Base-by-base conservation (phyloP, 2,888 invertebrate genomes). In the Philhelius pedissequus region DNA sequence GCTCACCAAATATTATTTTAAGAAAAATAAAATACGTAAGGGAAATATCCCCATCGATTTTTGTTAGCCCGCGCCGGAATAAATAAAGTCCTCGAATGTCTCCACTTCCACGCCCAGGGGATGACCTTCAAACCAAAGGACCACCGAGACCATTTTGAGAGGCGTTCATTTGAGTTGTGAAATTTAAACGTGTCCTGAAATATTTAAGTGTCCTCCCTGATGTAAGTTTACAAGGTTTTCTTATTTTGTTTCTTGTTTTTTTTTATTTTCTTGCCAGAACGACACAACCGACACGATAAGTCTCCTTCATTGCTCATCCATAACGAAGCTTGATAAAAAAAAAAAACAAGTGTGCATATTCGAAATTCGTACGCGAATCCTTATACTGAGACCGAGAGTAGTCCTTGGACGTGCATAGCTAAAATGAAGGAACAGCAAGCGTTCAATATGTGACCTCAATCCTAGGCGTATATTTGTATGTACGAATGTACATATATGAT, bases 131-230 rank as follows among this genome's bases (percentile, higher is more conserved):
- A 30, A 25, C 9, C 40, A 32, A 25, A 58, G 73, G 13, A 32
- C 64, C 32, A 32, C 13, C 13, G 27, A 27, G 25, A 25, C 25
- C 48, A 25, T 2, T 43, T 15, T 18, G 20, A 13, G 27, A 60
- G 45, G 40, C n/a, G 20, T 70, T 56, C 80, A 70, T 75, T 81
- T 75, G 70, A 75, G 54, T 27, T 60, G 56, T 54, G 70, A 38
- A 64, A 56, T 74, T 74, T 62, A 75, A 70, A 64, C 54, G 35
- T 70, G 38, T 62, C 35, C 20, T 48, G 30, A 75, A 66, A 48
- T 70, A 81, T 81, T 80, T 22, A 80, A 80, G 54, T 69, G 52
- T 74, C 68, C 68, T 35, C 50, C 15, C 60, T 38, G 64, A 54
- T 45, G 70, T 52, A 38, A 62, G 35, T 56, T 77, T 15, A 56